Evolutionary conservation across 2,888 invertebrate species (phyloP).

Genomic region (Acleris emargana): DNA sequence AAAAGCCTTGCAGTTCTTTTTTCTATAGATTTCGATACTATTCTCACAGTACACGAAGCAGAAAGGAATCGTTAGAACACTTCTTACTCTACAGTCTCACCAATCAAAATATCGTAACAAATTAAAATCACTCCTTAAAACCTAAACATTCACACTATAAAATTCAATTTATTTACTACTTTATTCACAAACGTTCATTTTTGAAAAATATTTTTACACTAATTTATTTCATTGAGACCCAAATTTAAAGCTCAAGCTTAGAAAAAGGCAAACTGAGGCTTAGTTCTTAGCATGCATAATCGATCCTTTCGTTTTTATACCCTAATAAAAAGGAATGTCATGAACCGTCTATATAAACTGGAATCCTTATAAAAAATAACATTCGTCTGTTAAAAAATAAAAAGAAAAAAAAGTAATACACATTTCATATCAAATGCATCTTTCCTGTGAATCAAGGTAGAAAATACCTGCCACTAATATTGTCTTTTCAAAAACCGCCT

Average conservation of each 20-base stretch:
- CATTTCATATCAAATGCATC: conserved; percentile 30
- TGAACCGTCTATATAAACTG: conserved; percentile 47
- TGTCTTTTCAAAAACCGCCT: conserved; percentile 18
- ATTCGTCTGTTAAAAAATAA: conserved; percentile 12
- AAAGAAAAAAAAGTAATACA: conserved; percentile 32
- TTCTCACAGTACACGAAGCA: conserved; percentile 20
- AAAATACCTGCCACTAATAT: conserved; percentile 12
- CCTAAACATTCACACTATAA: conserved; percentile 39
- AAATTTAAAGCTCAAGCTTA: conserved; percentile 53
- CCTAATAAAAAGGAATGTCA: conserved; percentile 58
- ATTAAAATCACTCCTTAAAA: conserved; percentile 37
- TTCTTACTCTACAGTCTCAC: conserved; percentile 28
- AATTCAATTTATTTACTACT: conserved; percentile 40
- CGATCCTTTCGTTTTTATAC: conserved; percentile 21
- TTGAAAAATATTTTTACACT: conserved; percentile 40
- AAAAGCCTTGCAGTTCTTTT: neutral
- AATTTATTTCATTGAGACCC: conserved; percentile 52
- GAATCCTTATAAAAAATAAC: conserved; percentile 29
- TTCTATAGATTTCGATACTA: conserved; percentile 12
- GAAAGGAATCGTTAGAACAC: conserved; percentile 2
- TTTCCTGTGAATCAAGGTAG: conserved; percentile 20
- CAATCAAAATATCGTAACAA: conserved; percentile 34
- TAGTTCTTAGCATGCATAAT: conserved; percentile 39
- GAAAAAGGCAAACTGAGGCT: conserved; percentile 49
- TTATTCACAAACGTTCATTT: conserved; percentile 44